Conservation (phyloP, 2,888 invertebrate genomes). For the Unio delphinus region DNA sequence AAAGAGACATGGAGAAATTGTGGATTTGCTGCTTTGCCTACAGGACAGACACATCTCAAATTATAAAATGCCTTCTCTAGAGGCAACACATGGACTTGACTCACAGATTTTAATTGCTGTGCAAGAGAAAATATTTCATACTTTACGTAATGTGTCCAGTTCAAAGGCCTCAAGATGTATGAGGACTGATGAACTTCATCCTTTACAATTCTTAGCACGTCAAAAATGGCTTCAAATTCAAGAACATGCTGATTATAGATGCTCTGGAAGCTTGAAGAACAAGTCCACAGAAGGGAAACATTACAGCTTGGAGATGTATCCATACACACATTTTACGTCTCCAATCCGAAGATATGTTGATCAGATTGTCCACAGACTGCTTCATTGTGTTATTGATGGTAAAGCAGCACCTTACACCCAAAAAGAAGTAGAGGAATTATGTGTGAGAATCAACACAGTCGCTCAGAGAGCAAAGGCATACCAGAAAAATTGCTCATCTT, state of each 20-base stretch:
- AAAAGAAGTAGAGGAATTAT: slow-evolving; percentile 21
- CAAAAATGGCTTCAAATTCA: slow-evolving; percentile 37
- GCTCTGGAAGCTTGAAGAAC: slow-evolving; percentile 16
- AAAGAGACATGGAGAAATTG: slow-evolving; percentile 10
- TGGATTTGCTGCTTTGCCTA: slow-evolving; percentile 20
- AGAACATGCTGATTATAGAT: slow-evolving; percentile 32
- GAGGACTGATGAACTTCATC: slow-evolving; percentile 33
- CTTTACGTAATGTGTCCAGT: too few species aligned
- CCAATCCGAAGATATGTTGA: slow-evolving; percentile 33
- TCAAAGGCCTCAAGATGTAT: slow-evolving; percentile 6
- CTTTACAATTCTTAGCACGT: slow-evolving; percentile 28
- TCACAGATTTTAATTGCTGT: not conserved
- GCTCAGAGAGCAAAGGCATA: slow-evolving; percentile 22
- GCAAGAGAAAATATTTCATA: too few species aligned
- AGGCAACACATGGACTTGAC: not conserved
- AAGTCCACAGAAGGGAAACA: slow-evolving; percentile 11
- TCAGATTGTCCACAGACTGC: slow-evolving; percentile 25
- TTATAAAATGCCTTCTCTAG: not conserved
- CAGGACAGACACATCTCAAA: slow-evolving; percentile 12
- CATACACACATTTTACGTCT: slow-evolving; percentile 31
- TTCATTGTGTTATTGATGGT: slow-evolving; percentile 22
- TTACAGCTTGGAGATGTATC: slow-evolving; percentile 22
- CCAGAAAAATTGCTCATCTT: slow-evolving; percentile 20
- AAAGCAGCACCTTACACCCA: slow-evolving; percentile 12
- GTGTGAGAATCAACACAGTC: slow-evolving; percentile 20